Conservation (phyloP, 2,113 vertebrate genomes). For the Pipa parva region DNA sequence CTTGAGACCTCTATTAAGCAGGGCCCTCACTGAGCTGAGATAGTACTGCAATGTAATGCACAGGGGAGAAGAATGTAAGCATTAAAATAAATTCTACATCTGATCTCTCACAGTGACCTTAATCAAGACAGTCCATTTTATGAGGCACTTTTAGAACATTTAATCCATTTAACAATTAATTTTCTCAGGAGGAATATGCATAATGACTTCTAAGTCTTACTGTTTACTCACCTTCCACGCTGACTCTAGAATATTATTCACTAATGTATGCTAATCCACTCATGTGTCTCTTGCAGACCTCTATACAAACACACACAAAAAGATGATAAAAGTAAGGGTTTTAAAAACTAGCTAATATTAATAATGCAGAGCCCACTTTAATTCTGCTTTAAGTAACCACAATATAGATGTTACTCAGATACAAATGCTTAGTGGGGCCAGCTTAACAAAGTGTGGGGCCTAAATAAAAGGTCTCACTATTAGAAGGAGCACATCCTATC, state of each 20-base stretch:
- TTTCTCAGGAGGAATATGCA: background rate
- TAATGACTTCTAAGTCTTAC: background rate
- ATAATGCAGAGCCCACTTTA: background rate
- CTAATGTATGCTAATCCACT: background rate
- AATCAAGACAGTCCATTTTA: background rate
- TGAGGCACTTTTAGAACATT: background rate
- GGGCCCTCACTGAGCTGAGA: background rate
- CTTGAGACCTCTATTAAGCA: background rate
- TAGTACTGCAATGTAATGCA: background rate
- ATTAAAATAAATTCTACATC: conserved; percentile 1
- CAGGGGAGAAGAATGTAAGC: background rate
- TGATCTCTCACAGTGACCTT: background rate
- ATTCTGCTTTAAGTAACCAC: background rate
- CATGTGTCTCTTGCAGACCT: background rate
- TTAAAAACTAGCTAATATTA: background rate
- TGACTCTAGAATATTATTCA: background rate
- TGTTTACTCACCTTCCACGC: background rate
- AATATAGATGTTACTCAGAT: background rate
- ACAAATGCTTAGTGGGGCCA: too few relatives aligned
- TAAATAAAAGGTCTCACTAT: too few relatives aligned
- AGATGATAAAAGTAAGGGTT: background rate
- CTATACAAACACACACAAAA: background rate
- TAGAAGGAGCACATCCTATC: too few relatives aligned
- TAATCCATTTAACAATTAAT: conserved; percentile 1
- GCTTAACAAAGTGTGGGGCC: too few relatives aligned